Conservation (phyloP, 2,888 invertebrate genomes). For the Zygogramma bicolorata region DNA sequence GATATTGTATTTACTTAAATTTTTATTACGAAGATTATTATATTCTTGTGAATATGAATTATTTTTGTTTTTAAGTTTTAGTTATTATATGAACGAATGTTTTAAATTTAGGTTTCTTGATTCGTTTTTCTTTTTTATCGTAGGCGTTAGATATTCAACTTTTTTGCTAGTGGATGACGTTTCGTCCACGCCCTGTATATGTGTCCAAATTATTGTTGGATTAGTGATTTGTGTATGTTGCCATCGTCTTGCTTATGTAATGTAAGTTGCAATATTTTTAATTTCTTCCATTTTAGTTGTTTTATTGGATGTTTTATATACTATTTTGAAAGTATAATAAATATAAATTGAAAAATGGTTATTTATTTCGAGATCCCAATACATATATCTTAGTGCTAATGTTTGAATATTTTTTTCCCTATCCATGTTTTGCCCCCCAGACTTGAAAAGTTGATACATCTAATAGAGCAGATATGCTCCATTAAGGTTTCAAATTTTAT, state of each 20-base stretch:
- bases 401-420: no score
- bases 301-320: slow-evolving; percentile 58
- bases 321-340: slow-evolving; percentile 53
- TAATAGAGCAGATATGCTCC: no score
- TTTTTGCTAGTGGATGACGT: slow-evolving; percentile 18
- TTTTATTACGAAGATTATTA: slow-evolving; percentile 23
- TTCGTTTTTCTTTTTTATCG: slow-evolving; percentile 27
- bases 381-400: no score
- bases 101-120: slow-evolving; percentile 26
- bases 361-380: slow-evolving; percentile 18
- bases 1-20: slow-evolving; percentile 26
- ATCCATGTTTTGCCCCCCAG: neutral
- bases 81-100: slow-evolving; percentile 30
- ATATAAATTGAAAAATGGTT: slow-evolving; percentile 42
- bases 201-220: slow-evolving; percentile 50
- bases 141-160: neutral
- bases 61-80: slow-evolving; percentile 32
- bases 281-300: slow-evolving; percentile 48
- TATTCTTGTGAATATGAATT: slow-evolving; percentile 37
- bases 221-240: slow-evolving; percentile 57
- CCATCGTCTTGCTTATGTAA: slow-evolving; percentile 58
- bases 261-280: slow-evolving; percentile 54
- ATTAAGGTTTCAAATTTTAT: no score
- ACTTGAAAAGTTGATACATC: no score
- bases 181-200: slow-evolving; percentile 37